Conservation (phyloP, 2,113 vertebrate genomes). For the Geococcyx californianus region DNA sequence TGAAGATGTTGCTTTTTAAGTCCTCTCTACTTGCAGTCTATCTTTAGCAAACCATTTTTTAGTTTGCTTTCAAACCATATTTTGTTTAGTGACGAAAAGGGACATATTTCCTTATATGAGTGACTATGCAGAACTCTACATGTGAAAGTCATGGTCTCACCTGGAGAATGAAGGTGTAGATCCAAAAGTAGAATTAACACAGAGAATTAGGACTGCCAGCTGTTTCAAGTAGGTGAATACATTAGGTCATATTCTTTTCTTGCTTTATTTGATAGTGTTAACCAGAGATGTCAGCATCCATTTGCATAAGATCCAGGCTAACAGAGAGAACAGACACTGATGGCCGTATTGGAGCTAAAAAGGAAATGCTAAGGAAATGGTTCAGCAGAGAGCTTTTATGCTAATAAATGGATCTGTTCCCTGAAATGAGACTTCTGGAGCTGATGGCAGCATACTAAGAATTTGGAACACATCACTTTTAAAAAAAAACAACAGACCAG, state of each 20-base stretch:
- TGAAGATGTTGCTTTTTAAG: background rate
- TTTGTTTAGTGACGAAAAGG: background rate
- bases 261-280: background rate
- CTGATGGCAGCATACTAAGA: background rate
- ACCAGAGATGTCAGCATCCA: background rate
- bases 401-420: background rate
- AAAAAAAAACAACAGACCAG: rapidly evolving
- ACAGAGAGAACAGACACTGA: background rate
- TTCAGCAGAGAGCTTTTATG: background rate
- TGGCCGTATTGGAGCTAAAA: background rate
- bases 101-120: background rate
- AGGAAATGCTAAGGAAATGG: background rate
- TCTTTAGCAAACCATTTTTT: background rate
- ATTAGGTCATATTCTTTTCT: background rate
- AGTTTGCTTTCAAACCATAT: background rate
- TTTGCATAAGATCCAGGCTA: background rate
- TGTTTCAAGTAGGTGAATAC: background rate
- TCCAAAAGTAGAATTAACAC: background rate
- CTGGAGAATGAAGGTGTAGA: background rate
- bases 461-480: background rate
- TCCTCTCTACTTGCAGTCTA: background rate
- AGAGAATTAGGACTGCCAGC: background rate
- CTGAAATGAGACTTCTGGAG: background rate
- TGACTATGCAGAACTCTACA: background rate
- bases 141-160: background rate